Conservation (phyloP, 2,113 vertebrate species). For the Ophiodon elongatus region DNA sequence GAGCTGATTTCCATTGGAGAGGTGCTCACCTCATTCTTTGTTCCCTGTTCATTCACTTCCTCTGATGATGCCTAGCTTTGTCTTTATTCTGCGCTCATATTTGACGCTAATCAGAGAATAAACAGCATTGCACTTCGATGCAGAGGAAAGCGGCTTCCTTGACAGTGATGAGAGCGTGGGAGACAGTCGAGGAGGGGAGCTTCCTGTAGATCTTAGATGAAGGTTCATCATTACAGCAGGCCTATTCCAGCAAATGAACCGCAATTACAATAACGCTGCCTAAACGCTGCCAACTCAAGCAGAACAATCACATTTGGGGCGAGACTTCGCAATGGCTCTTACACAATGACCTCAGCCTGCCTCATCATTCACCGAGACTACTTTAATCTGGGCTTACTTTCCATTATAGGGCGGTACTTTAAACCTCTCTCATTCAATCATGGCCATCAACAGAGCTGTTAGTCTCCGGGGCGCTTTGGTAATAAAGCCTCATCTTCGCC, state of each 20-base stretch:
- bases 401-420: slow-evolving; percentile 67
- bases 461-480: slow-evolving; percentile 27
- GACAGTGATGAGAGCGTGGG: slow-evolving; percentile 61
- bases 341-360: slow-evolving; percentile 67
- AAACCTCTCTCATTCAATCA: slow-evolving; percentile 70
- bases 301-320: slow-evolving; percentile 82
- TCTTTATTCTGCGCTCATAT: slow-evolving; percentile 41
- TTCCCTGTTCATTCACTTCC: slow-evolving; percentile 41
- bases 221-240: slow-evolving; percentile 71
- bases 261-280: slow-evolving; percentile 74
- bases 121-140: slow-evolving; percentile 48
- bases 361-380: slow-evolving; percentile 67
- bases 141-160: slow-evolving; percentile 8
- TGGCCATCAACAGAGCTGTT: slow-evolving; percentile 60
- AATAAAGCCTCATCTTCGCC: slow-evolving; percentile 43
- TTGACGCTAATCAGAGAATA: slow-evolving; percentile 73
- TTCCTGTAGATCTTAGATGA: slow-evolving; percentile 70
- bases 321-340: slow-evolving; percentile 63
- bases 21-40: slow-evolving; percentile 18
- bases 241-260: slow-evolving; percentile 79
- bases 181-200: slow-evolving; percentile 66
- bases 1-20: slow-evolving; percentile 40
- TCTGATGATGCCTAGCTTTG: slow-evolving; percentile 44
- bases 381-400: slow-evolving; percentile 78
- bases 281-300: slow-evolving; percentile 78